phyloP scores from a whole-genome alignment of 2,113 vertebrate genomes.

The Ibidorhyncha struthersii region DNA sequence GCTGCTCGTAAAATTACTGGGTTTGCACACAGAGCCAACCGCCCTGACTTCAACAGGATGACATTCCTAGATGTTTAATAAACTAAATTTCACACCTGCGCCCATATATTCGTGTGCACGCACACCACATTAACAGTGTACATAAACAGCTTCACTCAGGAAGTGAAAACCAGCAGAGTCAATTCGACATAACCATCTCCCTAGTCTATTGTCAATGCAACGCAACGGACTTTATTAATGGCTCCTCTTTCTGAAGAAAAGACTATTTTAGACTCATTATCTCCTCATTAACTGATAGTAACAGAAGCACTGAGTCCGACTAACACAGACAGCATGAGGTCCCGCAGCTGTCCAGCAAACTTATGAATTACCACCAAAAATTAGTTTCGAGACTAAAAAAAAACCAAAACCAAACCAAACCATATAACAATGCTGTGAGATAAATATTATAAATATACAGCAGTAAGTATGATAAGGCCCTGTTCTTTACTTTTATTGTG shows the following conservation, averaged over 20 bases:
- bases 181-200: neutral
- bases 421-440: fast-evolving
- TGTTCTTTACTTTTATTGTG: neutral
- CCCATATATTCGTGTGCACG: no score
- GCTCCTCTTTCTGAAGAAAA: neutral
- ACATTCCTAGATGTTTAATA: neutral
- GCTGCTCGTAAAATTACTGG: neutral
- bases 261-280: neutral
- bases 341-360: neutral
- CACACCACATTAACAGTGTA: neutral
- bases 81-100: neutral
- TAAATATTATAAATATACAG: neutral
- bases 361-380: neutral
- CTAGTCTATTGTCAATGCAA: neutral
- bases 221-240: neutral
- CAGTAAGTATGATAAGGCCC: neutral
- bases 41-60: fast-evolving
- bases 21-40: neutral
- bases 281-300: neutral
- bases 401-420: neutral
- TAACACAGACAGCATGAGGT: neutral
- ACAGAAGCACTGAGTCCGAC: neutral
- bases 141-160: neutral
- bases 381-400: neutral
- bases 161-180: neutral